Evolutionary conservation across 2,113 vertebrate genomes (phyloP), one percentile per base, ranked within the genome.

Genomic region (Megalops atlanticus): DNA sequence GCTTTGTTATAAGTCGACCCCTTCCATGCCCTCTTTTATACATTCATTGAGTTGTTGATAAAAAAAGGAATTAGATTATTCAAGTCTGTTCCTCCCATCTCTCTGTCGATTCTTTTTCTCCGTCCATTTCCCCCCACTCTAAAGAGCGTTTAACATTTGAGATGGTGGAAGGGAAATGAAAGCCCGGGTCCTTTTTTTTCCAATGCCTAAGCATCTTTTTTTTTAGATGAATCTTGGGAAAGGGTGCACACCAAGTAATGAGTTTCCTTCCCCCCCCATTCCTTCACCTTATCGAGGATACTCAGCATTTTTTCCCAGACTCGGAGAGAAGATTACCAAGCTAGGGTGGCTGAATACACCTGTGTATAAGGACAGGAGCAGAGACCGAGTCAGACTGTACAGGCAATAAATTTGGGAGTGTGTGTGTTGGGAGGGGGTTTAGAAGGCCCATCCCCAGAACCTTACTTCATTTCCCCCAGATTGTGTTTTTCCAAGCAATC

Each of bases 41-140:
- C 74, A 82, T 76, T 80, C 47, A 82, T 74, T 84, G 76, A 81
- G 64, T 12, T 83, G 83, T 81, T 86, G 83, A 83, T 86, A 86
- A 84, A 64, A 85, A 64, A 81, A 78, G 43, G 82, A 79, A 74
- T 85, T 74, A 58, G 58, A 85, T 83, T 80, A 85, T 78, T 85
- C 43, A 41, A 80, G 76, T 77, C 41, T 43, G 43, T 68, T 84
- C 70, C 70, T 80, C 33, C 54, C 39, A 73, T 70, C 16, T 45
- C 64, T 45, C 45, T 10, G n/a, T n/a, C n/a, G n/a, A n/a, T 64
- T 21, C 24, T 12, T 27, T 64, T 41, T 7, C 24, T 35, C n/a
- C n/a, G 31, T n/a, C 54, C 54, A 1, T n/a, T n/a, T 24, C n/a
- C 54, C n/a, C 15, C 24, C 52, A 58, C 64, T 69, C 43, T 68